Conservation (phyloP, 1,140 invertebrate genomes). For the Gonatopus flavifemur region DNA sequence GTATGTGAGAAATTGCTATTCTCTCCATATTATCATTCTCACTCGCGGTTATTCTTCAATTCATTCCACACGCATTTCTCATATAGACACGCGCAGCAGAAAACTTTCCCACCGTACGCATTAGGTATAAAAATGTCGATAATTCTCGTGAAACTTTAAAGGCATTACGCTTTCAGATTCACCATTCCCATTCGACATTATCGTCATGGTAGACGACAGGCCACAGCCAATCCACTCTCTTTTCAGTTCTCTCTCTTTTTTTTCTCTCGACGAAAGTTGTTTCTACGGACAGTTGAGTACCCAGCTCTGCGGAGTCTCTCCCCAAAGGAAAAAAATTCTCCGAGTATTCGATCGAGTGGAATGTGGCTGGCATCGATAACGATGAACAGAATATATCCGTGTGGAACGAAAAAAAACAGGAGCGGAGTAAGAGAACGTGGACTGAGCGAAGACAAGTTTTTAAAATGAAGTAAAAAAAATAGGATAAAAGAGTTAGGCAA, state of each 20-base stretch:
- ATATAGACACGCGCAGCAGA: no score
- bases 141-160: no score
- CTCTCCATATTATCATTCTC: no score
- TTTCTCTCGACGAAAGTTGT: slow-evolving; percentile 6
- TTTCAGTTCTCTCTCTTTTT: slow-evolving; percentile 10
- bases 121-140: no score
- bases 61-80: no score
- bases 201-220: slow-evolving; percentile 1
- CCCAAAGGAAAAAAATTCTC: slow-evolving; percentile 18
- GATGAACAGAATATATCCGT: not conserved
- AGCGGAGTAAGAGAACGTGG: not conserved
- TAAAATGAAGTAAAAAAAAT: slow-evolving; percentile 10
- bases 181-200: slow-evolving; percentile 12
- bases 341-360: not conserved
- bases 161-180: no score
- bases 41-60: no score
- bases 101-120: no score
- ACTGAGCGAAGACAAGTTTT: slow-evolving; percentile 3
- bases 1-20: no score
- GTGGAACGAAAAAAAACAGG: not conserved
- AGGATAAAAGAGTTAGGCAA: slow-evolving; percentile 10
- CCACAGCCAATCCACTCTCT: slow-evolving; percentile 9
- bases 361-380: not conserved
- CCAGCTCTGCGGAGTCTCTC: no score
- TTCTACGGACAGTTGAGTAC: slow-evolving; percentile 20